Conservation (phyloP, 1,140 invertebrate species). For the Ooceraea biroi region DNA sequence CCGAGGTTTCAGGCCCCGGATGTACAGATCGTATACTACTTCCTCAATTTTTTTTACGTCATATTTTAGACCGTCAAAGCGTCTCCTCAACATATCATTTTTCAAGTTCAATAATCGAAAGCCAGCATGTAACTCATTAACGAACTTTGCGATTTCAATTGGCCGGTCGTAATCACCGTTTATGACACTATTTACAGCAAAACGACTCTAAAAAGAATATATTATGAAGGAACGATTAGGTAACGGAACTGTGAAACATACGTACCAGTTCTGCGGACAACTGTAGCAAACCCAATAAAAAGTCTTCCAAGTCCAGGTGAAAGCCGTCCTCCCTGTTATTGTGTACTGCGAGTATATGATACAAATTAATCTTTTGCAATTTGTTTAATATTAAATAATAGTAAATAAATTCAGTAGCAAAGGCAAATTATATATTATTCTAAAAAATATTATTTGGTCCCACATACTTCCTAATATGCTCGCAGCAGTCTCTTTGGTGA, state of each 20-base stretch:
- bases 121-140: slow-evolving; percentile 94
- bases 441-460: slow-evolving; percentile 46
- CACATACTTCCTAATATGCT: slow-evolving; percentile 91
- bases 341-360: slow-evolving; percentile 86
- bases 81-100: slow-evolving; percentile 95
- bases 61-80: slow-evolving; percentile 96
- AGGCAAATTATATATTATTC: neutral
- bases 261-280: slow-evolving; percentile 93
- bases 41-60: slow-evolving; percentile 98
- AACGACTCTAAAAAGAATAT: slow-evolving; percentile 86
- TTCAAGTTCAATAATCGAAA: slow-evolving; percentile 96
- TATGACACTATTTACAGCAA: slow-evolving; percentile 95
- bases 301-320: slow-evolving; percentile 96
- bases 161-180: slow-evolving; percentile 93
- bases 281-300: slow-evolving; percentile 93
- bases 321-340: slow-evolving; percentile 90
- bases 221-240: neutral
- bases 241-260: neutral
- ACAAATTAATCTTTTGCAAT: slow-evolving; percentile 23
- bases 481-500: slow-evolving; percentile 91
- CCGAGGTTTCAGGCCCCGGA: slow-evolving; percentile 90
- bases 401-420: neutral
- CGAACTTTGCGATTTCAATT: slow-evolving; percentile 93
- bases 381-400: no score
- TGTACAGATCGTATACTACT: slow-evolving; percentile 96